Evolutionary conservation across 1,140 invertebrate genomes (phyloP).

Genomic region (Cotesia glomerata): DNA sequence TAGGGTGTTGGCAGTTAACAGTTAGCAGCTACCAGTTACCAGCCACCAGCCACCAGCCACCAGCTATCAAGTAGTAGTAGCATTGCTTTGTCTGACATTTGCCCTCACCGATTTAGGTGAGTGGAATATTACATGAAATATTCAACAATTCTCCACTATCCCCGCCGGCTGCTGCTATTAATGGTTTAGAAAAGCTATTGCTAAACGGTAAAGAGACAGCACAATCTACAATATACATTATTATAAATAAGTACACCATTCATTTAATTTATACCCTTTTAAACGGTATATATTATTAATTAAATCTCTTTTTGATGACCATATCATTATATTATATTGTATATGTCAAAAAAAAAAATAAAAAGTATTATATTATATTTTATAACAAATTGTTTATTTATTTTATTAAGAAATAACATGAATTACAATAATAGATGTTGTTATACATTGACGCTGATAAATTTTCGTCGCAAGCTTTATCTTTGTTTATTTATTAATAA

Average conservation of each 20-base stretch:
- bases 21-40: no score
- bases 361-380: no score
- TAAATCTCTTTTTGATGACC: no score
- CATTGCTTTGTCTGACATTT: slow-evolving; percentile 26
- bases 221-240: neutral
- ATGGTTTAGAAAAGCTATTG: neutral
- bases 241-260: no score
- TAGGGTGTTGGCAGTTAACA: no score
- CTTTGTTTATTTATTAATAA: neutral
- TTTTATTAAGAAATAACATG: slow-evolving; percentile 23
- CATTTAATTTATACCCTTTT: no score
- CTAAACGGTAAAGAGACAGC: neutral
- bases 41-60: neutral
- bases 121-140: slow-evolving; percentile 28
- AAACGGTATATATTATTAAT: no score
- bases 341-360: no score
- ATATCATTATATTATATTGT: no score
- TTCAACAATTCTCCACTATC: slow-evolving; percentile 20
- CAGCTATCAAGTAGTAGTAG: neutral
- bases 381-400: neutral
- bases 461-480: slow-evolving; percentile 16
- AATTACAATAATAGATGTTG: slow-evolving; percentile 21
- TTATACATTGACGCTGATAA: slow-evolving; percentile 15
- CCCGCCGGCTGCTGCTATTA: neutral
- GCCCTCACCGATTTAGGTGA: slow-evolving; percentile 14